Conservation (phyloP, 1,140 invertebrate species). For the Gryon sp. region DNA sequence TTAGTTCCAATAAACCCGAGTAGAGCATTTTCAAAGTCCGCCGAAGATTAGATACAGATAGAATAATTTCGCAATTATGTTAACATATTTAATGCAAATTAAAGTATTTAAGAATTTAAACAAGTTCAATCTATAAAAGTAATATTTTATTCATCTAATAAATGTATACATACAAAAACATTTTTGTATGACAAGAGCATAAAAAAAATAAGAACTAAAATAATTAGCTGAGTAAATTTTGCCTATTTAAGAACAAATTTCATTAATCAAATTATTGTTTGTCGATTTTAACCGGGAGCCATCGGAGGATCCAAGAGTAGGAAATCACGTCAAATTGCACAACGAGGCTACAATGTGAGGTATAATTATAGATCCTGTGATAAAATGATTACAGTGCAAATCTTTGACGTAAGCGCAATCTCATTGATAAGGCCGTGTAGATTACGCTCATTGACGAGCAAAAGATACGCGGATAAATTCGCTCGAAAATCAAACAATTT, state of each 20-base stretch:
- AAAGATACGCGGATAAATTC: not conserved
- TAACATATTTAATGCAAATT: conserved; percentile 8
- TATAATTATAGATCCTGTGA: conserved; percentile 38
- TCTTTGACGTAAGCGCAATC: conserved; percentile 38
- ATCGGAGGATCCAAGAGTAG: not conserved
- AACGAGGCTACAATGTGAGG: conserved; percentile 4
- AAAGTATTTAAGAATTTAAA: conserved; percentile 47
- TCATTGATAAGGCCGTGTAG: conserved; percentile 34
- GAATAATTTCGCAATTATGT: conserved; percentile 42
- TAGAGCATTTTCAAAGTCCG: conserved; percentile 6
- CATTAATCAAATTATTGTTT: conserved; percentile 19
- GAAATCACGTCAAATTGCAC: conserved; percentile 11
- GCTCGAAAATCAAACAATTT: conserved; percentile 5
- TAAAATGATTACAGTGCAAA: conserved; percentile 44
- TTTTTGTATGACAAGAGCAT: too few relatives aligned
- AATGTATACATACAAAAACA: too few relatives aligned
- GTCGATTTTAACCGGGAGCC: conserved; percentile 19
- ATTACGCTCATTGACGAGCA: conserved; percentile 32
- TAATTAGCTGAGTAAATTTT: too few relatives aligned
- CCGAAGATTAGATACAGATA: conserved; percentile 32
- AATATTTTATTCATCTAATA: too few relatives aligned
- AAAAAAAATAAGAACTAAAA: too few relatives aligned
- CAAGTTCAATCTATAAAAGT: conserved; percentile 20
- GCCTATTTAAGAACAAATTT: too few relatives aligned
- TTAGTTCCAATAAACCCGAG: conserved; percentile 3